These are phyloP conservation scores for Paramisgurnus dabryanus DNA, from an alignment of 2,113 vertebrate species.

Conservation along the genomic window DNA sequence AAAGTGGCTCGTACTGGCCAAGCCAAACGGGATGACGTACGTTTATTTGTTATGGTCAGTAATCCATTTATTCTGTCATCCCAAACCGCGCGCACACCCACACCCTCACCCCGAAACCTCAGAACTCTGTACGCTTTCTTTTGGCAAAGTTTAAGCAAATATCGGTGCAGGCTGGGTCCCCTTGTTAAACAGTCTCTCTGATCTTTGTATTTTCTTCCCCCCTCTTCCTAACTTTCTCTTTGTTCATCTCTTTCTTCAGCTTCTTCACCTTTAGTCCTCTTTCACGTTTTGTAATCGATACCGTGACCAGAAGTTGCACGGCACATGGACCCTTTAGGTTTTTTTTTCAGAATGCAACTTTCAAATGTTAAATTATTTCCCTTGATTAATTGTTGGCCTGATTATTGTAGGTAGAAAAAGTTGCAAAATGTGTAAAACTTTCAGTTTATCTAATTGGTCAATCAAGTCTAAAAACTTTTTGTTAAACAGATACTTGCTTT, in stretches of 20 bases:
- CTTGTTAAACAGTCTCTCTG: constrained; percentile 39
- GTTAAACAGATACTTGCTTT: no score
- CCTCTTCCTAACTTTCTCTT: constrained; percentile 4
- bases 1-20: constrained; percentile 43
- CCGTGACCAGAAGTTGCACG: background rate
- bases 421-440: no score
- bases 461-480: no score
- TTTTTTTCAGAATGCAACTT: no score
- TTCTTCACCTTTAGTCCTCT: constrained; percentile 32
- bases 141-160: constrained; percentile 53
- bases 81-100: constrained; percentile 45
- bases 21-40: constrained; percentile 46
- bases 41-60: constrained; percentile 58
- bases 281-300: constrained; percentile 47
- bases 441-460: no score
- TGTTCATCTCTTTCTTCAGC: background rate
- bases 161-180: constrained; percentile 48
- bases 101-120: constrained; percentile 46
- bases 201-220: constrained; percentile 23
- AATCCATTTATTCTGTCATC: constrained; percentile 51
- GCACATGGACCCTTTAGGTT: no score
- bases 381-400: no score
- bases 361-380: no score
- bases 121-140: constrained; percentile 54
- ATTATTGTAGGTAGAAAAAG: no score